These are phyloP conservation scores for Alloscopus bannaensis DNA, from an alignment of 2,888 invertebrate species.

Conservation along the genomic window DNA sequence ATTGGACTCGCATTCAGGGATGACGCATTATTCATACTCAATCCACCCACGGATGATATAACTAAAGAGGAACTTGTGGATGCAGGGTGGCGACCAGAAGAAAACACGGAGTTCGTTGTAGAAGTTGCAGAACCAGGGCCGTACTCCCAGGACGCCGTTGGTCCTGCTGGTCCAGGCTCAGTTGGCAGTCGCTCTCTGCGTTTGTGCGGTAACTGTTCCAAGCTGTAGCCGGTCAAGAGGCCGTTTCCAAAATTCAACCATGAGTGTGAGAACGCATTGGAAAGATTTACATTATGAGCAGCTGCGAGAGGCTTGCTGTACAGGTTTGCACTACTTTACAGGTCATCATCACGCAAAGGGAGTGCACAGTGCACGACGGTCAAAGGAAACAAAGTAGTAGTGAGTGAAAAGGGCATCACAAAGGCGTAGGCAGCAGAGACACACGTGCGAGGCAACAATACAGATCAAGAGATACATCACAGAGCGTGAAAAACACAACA, in stretches of 20 bases:
- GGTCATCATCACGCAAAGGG: not conserved
- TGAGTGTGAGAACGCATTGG: constrained; percentile 61
- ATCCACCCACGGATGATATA: constrained; percentile 43
- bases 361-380: constrained; percentile 23
- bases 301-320: constrained; percentile 49
- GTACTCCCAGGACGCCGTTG: constrained; percentile 54
- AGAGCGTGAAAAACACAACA: constrained; percentile 27
- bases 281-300: constrained; percentile 61
- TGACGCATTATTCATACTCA: constrained; percentile 74
- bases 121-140: constrained; percentile 26
- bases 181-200: constrained; percentile 79
- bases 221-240: constrained; percentile 63
- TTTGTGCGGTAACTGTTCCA: constrained; percentile 73
- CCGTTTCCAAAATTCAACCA: constrained; percentile 65
- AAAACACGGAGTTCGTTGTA: constrained; percentile 40
- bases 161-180: constrained; percentile 77
- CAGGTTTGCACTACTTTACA: constrained; percentile 46
- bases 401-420: constrained; percentile 20
- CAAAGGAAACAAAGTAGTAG: constrained; percentile 18
- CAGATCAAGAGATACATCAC: constrained; percentile 24
- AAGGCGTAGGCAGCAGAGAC: constrained; percentile 7
- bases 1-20: constrained; percentile 79
- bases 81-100: constrained; percentile 44
- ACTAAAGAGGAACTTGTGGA: constrained; percentile 46
- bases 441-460: constrained; percentile 37